Evolutionary conservation across 1,140 invertebrate genomes (phyloP), one percentile per base, ranked within the genome.

Genomic region (Cyrtorhinus lividipennis): DNA sequence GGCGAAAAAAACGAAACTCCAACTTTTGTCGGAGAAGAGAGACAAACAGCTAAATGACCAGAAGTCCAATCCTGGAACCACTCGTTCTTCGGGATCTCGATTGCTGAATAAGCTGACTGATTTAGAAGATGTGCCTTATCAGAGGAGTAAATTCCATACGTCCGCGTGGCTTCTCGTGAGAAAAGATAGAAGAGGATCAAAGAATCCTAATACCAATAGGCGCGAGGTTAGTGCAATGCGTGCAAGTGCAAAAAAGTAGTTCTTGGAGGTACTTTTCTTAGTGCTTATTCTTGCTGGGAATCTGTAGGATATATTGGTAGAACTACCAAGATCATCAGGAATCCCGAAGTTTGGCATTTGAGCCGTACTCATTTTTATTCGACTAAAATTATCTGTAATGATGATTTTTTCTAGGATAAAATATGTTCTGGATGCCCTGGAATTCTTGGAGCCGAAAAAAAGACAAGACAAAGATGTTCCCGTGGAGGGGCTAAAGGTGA

Each of bases 401-500:
- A 53, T 53, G 8, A 15, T 53, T 20, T 53, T 10, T 53, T 53
- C 8, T 20, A 53, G 48, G 48, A 53, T 12, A 53, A 53, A 22
- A 53, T 53, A 10, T 53, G 48, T 20, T 53, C 48, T 10, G 48
- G 48, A 53, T 53, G 48, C 20, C 48, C 48, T 53, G 48, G 48
- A 10, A 53, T 53, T 53, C 48, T 10, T 10, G 48, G 48, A 8
- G 12, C 20, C 8, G 48, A 53, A 22, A 20, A 53, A 15, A 15
- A 53, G 20, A 53, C 20, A 12, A 53, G 20, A 53, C 20, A 15
- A 12, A 53, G 20, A 22, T 15, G 8, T 20, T 5, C 48, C 48
- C 10, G 20, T 13, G 48, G 48, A 10, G 48, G 48, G 20, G 20
- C 20, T 5, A 53, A 20, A 53, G 48, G 48, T 53, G 20, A 53